Evolutionary conservation across 2,113 vertebrate species (phyloP).

Genomic region (Verasper variegatus): DNA sequence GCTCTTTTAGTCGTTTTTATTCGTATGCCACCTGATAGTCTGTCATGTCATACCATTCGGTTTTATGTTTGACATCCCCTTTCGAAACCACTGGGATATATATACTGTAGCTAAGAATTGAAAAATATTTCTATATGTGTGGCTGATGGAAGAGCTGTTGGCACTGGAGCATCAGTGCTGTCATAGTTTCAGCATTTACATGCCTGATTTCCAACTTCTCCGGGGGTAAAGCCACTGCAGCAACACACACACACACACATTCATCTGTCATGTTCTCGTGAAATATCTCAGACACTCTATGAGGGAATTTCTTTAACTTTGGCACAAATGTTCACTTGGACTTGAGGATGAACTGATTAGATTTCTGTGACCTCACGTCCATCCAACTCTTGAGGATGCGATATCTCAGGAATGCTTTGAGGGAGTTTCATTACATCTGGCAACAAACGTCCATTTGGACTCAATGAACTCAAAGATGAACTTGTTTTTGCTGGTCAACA

Average conservation of each 20-base stretch:
- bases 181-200: conserved; percentile 8
- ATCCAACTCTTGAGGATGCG: neutral
- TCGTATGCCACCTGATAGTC: conserved; percentile 45
- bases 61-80: conserved; percentile 56
- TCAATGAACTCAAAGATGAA: neutral
- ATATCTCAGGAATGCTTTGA: neutral
- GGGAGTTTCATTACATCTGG: neutral
- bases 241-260: no score
- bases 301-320: neutral
- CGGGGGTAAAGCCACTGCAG: no score
- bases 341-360: neutral
- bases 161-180: neutral
- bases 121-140: conserved; percentile 13
- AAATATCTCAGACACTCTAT: neutral
- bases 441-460: neutral
- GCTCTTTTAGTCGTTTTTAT: conserved; percentile 46
- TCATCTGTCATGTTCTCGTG: neutral
- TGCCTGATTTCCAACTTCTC: no score
- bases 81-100: conserved; percentile 31
- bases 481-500: neutral
- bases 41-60: conserved; percentile 47
- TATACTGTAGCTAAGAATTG: neutral
- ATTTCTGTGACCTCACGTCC: neutral
- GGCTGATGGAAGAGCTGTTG: conserved; percentile 17
- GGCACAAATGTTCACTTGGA: neutral